phyloP scores from a whole-genome alignment of 2,888 invertebrate species.

The Elmis aenea region DNA sequence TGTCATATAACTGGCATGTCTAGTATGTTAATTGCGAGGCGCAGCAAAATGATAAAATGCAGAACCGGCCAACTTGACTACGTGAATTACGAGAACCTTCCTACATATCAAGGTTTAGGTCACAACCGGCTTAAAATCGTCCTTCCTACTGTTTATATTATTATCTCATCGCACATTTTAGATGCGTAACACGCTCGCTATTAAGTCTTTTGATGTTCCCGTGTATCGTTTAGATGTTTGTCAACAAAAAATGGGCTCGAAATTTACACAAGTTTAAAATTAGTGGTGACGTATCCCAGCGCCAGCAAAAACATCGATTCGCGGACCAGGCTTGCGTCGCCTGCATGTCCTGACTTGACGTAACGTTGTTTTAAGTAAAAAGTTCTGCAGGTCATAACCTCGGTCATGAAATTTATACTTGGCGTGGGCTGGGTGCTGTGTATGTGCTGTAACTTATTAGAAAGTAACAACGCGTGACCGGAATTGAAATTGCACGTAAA shows the following conservation, averaged over 20 bases:
- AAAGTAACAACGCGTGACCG: conserved; percentile 35
- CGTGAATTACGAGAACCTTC: background rate
- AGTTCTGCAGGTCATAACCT: conserved; percentile 34
- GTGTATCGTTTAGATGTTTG: no score
- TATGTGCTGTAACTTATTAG: conserved; percentile 32
- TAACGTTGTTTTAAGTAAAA: conserved; percentile 22
- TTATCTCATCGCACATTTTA: no score
- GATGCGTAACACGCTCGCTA: no score
- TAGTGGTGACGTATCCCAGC: no score
- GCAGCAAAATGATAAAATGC: conserved; percentile 17
- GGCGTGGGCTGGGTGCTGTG: conserved; percentile 31
- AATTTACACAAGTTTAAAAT: no score
- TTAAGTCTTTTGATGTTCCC: no score
- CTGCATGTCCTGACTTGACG: no score
- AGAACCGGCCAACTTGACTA: conserved; percentile 9
- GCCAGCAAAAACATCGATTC: no score
- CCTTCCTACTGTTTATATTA: no score
- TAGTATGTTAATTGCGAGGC: conserved; percentile 19
- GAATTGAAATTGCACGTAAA: conserved; percentile 24
- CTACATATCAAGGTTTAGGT: conserved; percentile 10
- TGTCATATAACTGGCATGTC: conserved; percentile 14
- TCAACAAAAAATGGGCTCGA: no score
- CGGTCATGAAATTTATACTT: conserved; percentile 39
- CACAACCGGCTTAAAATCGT: conserved; percentile 9
- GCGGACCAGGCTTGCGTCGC: no score